Conservation (phyloP, 2,797 vertebrate species). For the Danionella dracula region DNA sequence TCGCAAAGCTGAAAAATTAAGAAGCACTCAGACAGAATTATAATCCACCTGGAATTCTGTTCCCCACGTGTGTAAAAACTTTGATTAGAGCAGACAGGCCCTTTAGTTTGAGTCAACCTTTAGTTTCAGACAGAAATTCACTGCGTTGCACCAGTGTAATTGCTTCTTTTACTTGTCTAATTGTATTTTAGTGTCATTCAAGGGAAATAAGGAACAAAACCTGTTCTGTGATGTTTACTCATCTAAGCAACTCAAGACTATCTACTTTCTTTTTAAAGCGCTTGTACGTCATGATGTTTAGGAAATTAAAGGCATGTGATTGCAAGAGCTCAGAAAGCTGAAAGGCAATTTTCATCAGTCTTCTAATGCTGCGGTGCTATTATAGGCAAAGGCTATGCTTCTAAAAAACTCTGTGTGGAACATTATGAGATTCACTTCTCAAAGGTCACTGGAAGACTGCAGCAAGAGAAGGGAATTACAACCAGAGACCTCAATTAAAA, state of each 20-base stretch:
- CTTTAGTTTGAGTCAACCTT: neutral
- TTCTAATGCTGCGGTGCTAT: constrained; percentile 14
- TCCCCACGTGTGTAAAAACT: neutral
- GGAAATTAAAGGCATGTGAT: constrained; percentile 18
- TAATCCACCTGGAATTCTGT: neutral
- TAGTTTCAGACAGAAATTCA: neutral
- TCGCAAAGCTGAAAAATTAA: too few species aligned
- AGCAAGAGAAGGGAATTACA: constrained; percentile 20
- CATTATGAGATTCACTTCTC: constrained; percentile 33
- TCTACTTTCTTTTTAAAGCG: constrained; percentile 1
- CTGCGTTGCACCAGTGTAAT: neutral
- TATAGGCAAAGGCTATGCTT: constrained; percentile 39
- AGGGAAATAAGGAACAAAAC: neutral
- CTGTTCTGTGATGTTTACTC: neutral
- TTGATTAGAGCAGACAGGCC: neutral
- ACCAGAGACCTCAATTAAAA: constrained; percentile 28
- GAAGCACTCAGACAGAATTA: neutral
- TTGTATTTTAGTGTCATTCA: neutral
- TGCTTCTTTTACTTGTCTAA: constrained; percentile 10
- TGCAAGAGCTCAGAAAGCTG: neutral
- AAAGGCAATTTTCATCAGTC: constrained; percentile 10
- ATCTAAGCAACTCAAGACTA: neutral
- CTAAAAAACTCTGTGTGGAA: constrained; percentile 14
- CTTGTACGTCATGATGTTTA: neutral
- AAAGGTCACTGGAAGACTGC: constrained; percentile 37